These are phyloP conservation scores for Platycercus adscitus DNA, from an alignment of 2,113 vertebrate species.

Conservation along the genomic window DNA sequence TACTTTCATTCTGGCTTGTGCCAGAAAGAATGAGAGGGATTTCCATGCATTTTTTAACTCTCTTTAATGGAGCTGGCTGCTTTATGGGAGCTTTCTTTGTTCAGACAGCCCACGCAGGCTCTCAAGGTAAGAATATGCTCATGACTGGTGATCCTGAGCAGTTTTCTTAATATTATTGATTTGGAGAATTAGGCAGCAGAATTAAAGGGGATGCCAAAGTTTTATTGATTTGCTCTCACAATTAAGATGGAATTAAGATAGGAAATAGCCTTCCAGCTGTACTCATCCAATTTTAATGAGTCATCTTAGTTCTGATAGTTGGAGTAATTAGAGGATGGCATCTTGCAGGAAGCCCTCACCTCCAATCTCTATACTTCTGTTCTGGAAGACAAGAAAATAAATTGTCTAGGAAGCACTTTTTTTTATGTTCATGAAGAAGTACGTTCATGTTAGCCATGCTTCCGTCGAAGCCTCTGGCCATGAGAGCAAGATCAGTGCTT, in stretches of 20 bases:
- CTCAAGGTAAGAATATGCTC: slow-evolving; percentile 81
- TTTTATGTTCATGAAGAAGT: background rate
- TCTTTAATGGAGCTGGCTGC: slow-evolving; percentile 89
- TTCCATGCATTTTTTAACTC: slow-evolving; percentile 84
- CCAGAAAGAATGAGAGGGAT: slow-evolving; percentile 83
- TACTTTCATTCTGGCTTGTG: slow-evolving; percentile 82
- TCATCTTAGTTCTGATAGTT: slow-evolving; percentile 72
- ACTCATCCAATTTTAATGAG: slow-evolving; percentile 77
- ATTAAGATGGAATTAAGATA: slow-evolving; percentile 80
- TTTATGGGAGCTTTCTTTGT: slow-evolving; percentile 87
- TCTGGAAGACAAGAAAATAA: slow-evolving; percentile 7
- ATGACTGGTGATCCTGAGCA: background rate
- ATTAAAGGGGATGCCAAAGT: slow-evolving; percentile 54
- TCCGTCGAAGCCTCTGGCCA: background rate
- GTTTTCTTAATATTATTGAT: slow-evolving; percentile 56
- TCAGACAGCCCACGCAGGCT: slow-evolving; percentile 78
- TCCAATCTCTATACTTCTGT: background rate
- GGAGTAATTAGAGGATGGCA: slow-evolving; percentile 70
- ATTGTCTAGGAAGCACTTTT: background rate
- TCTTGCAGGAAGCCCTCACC: slow-evolving; percentile 41
- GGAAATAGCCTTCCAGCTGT: slow-evolving; percentile 67
- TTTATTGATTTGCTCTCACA: slow-evolving; percentile 77
- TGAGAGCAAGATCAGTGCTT: background rate
- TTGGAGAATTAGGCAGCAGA: slow-evolving; percentile 49
- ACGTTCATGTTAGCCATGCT: fast-evolving